These are phyloP conservation scores for Hirundichthys speculiger DNA, from an alignment of 2,113 vertebrate species.

Conservation along the genomic window DNA sequence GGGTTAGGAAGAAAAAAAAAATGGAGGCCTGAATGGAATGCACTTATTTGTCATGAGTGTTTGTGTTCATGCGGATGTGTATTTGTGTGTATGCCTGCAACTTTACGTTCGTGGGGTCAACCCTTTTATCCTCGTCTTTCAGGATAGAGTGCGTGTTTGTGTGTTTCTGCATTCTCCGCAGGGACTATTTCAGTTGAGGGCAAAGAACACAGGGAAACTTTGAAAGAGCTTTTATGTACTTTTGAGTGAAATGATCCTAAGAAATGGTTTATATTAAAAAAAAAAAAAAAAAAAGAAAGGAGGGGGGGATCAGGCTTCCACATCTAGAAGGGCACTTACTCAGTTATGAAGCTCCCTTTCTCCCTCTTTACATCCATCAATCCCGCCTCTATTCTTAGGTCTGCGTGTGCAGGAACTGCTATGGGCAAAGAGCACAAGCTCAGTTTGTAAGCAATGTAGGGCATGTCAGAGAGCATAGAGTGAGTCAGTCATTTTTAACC, in stretches of 20 bases:
- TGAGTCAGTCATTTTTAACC: constrained; percentile 69
- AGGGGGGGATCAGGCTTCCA: constrained; percentile 62
- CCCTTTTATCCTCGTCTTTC: constrained; percentile 76
- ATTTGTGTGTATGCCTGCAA: constrained; percentile 29
- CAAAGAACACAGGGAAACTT: constrained; percentile 70
- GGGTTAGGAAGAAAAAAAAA: constrained; percentile 49
- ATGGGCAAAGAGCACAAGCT: constrained; percentile 71
- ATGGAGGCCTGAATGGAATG: constrained; percentile 50
- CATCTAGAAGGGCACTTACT: constrained; percentile 77
- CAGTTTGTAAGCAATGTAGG: constrained; percentile 65
- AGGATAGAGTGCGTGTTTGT: constrained; percentile 67
- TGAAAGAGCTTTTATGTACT: constrained; percentile 83
- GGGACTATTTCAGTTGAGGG: constrained; percentile 76
- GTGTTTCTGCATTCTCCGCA: constrained; percentile 63
- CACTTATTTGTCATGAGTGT: constrained; percentile 71
- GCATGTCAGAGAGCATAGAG: constrained; percentile 61
- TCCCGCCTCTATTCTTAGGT: constrained; percentile 77
- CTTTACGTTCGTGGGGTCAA: constrained; percentile 66
- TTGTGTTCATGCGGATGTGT: constrained; percentile 24
- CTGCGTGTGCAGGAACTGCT: constrained; percentile 66
- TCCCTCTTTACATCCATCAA: constrained; percentile 65
- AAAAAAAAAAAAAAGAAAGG: constrained; percentile 15
- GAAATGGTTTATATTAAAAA: constrained; percentile 71
- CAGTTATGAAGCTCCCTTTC: constrained; percentile 71
- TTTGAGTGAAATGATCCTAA: constrained; percentile 78